These are phyloP conservation scores for Drosophila austrosaltans DNA, from an alignment of 2,888 invertebrate species.

Conservation along the genomic window DNA sequence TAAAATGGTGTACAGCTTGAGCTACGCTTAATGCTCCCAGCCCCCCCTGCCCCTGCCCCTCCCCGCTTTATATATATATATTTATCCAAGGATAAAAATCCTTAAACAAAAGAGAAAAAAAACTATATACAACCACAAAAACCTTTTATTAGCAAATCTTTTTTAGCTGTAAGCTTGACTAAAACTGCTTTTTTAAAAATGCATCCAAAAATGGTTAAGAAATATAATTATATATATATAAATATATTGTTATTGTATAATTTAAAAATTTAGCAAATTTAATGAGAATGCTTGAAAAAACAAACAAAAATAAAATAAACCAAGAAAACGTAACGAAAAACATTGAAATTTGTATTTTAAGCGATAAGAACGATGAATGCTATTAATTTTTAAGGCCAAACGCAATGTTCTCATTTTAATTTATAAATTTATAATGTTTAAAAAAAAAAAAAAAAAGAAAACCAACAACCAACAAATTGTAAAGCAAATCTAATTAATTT, in stretches of 20 bases:
- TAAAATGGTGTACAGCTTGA: conserved; percentile 70
- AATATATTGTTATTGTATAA: conserved; percentile 16
- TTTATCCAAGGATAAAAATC: neutral
- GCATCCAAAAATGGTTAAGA: conserved; percentile 28
- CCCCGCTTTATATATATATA: neutral
- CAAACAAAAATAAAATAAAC: neutral
- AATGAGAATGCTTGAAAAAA: conserved; percentile 42
- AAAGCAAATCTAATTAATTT: conserved; percentile 70
- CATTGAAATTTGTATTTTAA: conserved; percentile 33
- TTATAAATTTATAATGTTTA: conserved; percentile 71
- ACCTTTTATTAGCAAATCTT: conserved; percentile 70
- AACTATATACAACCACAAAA: conserved; percentile 34
- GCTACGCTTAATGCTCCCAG: conserved; percentile 63
- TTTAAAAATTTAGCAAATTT: conserved; percentile 55
- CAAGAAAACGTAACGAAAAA: neutral
- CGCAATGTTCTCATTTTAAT: conserved; percentile 81
- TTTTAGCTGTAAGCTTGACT: conserved; percentile 61
- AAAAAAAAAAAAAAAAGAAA: conserved; percentile 45
- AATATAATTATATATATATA: conserved; percentile 8
- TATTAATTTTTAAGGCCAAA: conserved; percentile 79
- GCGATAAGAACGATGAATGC: conserved; percentile 65
- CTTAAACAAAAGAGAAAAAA: conserved; percentile 25
- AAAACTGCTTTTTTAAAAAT: conserved; percentile 44
- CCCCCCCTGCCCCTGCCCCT: conserved; percentile 20
- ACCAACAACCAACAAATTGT: conserved; percentile 60